Base-by-base conservation (phyloP, 2,888 invertebrate genomes). In the Sericinus montela region DNA sequence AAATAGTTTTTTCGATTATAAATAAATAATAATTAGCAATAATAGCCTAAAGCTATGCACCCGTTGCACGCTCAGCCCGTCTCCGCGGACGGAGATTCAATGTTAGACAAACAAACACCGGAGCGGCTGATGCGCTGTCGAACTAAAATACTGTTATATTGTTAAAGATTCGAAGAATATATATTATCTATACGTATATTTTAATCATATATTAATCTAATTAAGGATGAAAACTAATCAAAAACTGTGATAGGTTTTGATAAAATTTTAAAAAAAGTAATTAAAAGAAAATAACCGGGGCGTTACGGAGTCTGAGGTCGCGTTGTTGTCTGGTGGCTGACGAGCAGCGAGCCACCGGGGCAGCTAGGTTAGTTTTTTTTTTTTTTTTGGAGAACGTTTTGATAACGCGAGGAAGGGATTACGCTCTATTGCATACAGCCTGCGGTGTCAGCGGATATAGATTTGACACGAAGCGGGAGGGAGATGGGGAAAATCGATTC, bases 181-280 rank as follows among this genome's bases (percentile, higher is more conserved):
- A 83, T 77, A 88, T 84, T 82, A 82, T 81, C 80, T 85, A 86
- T 86, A 87, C 81, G 78, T 86, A 86, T 88, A 87, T 88, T 87
- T 85, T 86, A 88, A 85, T 79, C 86, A 82, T 80, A 84, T 88
- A 88, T 86, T 87, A 86, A 85, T 71, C 67, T 77, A 85, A 82
- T 84, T 88, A 86, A 88, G 86, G 72, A 80, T 80, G 85, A 83
- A 85, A 84, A 88, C 84, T 88, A 88, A 85, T 88, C 88, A 85
- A 83, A 86, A 87, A 88, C 88, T 87, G 88, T 88, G 88, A 88
- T 88, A 88, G 86, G 88, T 88, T 88, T 88, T 88, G 87, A 87
- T 87, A 88, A 83, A 86, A 83, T 83, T 87, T 87, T 86, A 85
- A 85, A 32, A 25, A 32, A 81, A 75, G n/a, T n/a, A n/a, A n/a